A percentile compares a stretch with the other conserved stretches of the same genome.
Evolutionary conservation across 2,113 vertebrate species (phyloP).

Genomic region (Campylomormyrus numenius): DNA sequence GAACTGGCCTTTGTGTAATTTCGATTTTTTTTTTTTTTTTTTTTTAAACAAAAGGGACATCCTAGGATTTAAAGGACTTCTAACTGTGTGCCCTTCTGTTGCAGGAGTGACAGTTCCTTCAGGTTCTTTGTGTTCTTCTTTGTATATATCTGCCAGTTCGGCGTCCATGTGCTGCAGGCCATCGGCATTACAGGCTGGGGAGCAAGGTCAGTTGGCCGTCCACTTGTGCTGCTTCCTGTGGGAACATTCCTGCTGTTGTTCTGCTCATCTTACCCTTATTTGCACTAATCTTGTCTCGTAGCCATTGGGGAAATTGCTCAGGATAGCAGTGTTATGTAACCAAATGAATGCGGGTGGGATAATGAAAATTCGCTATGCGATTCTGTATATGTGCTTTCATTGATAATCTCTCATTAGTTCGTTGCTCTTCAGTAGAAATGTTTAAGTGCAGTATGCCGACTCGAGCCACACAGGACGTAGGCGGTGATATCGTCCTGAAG

Average conservation of each 20-base stretch:
- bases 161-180: slow-evolving; percentile 85
- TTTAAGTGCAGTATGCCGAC: background rate
- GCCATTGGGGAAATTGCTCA: background rate
- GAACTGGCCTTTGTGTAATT: background rate
- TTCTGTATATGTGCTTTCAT: background rate
- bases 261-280: background rate
- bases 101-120: slow-evolving; percentile 96
- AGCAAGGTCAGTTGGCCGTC: slow-evolving; percentile 72
- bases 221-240: background rate
- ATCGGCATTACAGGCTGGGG: slow-evolving; percentile 92
- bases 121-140: slow-evolving; percentile 98
- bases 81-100: slow-evolving; percentile 18
- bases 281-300: background rate
- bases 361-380: background rate
- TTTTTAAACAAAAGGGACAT: background rate
- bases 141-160: slow-evolving; percentile 95
- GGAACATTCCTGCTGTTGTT: background rate
- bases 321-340: background rate
- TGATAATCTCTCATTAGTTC: background rate
- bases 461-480: background rate
- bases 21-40: background rate
- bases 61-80: background rate
- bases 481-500: background rate
- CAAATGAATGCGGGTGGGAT: background rate
- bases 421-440: background rate